These are phyloP conservation scores for Pilophorus perplexus DNA, from an alignment of 2,888 invertebrate species.

Conservation along the genomic window DNA sequence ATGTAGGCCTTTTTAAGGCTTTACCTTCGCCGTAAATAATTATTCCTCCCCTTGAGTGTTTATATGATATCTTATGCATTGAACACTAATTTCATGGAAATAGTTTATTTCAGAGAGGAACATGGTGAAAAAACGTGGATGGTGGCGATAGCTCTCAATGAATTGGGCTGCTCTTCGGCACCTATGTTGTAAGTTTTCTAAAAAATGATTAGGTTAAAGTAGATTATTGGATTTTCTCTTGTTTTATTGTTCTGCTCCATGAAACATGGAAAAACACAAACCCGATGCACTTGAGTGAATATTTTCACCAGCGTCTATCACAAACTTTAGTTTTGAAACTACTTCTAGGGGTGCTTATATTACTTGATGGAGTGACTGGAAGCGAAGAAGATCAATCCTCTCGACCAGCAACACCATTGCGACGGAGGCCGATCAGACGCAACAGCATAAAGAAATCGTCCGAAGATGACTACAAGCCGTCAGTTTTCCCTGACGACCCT, in stretches of 20 bases:
- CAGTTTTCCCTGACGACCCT: neutral
- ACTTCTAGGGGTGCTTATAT: constrained; percentile 28
- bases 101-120: constrained; percentile 24
- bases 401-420: constrained; percentile 9
- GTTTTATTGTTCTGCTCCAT: no score
- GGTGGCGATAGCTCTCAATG: constrained; percentile 41
- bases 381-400: constrained; percentile 14
- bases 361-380: constrained; percentile 10
- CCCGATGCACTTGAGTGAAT: no score
- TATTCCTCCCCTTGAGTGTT: no score
- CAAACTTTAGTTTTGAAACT: neutral
- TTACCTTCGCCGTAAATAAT: no score
- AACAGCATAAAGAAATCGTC: constrained; percentile 12
- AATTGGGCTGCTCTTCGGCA: constrained; percentile 34
- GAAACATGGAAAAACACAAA: no score
- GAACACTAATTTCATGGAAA: no score
- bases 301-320: no score
- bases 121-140: constrained; percentile 38
- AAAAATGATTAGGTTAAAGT: no score
- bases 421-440: constrained; percentile 4
- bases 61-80: no score
- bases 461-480: constrained; percentile 1
- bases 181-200: constrained; percentile 41
- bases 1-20: no score
- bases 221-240: no score